Evolutionary conservation across 2,797 vertebrate species (phyloP), one percentile per base, ranked within the genome.

Genomic region (Siniperca undulata): DNA sequence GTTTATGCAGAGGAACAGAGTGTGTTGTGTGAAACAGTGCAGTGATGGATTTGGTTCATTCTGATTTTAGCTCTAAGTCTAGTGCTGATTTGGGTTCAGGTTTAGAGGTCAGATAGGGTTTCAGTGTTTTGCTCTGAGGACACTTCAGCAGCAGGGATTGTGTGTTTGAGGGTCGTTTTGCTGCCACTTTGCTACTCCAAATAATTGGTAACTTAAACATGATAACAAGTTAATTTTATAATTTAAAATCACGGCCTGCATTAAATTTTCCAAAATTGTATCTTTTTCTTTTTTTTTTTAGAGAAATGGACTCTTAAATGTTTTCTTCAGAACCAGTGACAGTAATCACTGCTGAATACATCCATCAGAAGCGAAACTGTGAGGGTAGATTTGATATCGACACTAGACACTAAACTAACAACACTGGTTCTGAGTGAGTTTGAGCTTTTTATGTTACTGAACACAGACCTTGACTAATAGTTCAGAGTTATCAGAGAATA

Each of bases 241-340:
- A 38, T 1, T 27, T 69, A 0, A 53, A 36, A 55, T 55, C 38
- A 1, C 12, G 10, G 7, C 5, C 9, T 52, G 70, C 0, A 20
- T 7, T 24, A 1, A 34, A 5, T 52, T 40, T 40, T 34, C 20
- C 0, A 0, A 10, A 52, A 22, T 0, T 24, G 0, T 10, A 46
- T n/a, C 10, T 16, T 16, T 5, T 48, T 42, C 38, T 50, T 58
- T 13, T 36, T 30, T 30, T 30, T 30, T 30, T 30, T 24, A 5
- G n/a, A 60, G 30, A 50, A 40, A 55, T 55, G 7, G 22, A 38
- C 7, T 56, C 16, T 20, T 7, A 22, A 7, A 20, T 27, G 3
- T 46, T 70, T 78, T 61, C 2, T 27, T 40, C 56, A 64, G 22
- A 27, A 38, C 16, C 27, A 65, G 69, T 42, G 30, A 65, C 61